phyloP scores from a whole-genome alignment of 2,113 vertebrate species.

The Limanda limanda region DNA sequence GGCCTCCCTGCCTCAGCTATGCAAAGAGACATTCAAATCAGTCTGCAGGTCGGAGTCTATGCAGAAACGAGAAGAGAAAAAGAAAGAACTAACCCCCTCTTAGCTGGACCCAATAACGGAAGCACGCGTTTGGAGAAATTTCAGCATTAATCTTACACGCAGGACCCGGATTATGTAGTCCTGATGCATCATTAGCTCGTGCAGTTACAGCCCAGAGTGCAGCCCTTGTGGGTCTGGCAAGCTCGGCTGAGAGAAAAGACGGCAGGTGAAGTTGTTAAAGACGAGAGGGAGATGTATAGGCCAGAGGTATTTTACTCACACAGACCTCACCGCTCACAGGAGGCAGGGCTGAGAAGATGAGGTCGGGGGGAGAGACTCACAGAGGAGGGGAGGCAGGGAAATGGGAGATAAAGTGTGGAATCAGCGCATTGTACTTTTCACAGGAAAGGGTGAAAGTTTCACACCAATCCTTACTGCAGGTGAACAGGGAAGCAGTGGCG shows the following conservation, averaged over 20 bases:
- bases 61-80: not conserved
- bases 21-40: constrained; percentile 23
- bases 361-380: constrained; percentile 13
- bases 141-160: constrained; percentile 29
- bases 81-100: not conserved
- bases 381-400: constrained; percentile 6
- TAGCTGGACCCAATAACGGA: constrained; percentile 7
- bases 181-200: constrained; percentile 42
- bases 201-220: constrained; percentile 31
- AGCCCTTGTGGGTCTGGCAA: constrained; percentile 13
- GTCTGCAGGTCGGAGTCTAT: not conserved
- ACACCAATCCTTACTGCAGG: constrained; percentile 34
- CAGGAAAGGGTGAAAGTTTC: constrained; percentile 32
- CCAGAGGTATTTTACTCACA: constrained; percentile 42
- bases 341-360: constrained; percentile 32
- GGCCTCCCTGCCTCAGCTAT: constrained; percentile 11
- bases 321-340: constrained; percentile 15
- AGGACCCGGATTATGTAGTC: constrained; percentile 33
- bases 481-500: constrained; percentile 29
- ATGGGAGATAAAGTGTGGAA: constrained; percentile 33
- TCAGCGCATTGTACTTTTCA: constrained; percentile 33
- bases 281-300: constrained; percentile 19
- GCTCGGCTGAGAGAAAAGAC: constrained; percentile 22
- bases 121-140: constrained; percentile 25
- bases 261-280: constrained; percentile 34